Base-by-base conservation (phyloP, 2,797 vertebrate species). In the Chelidonichthys spinosus region DNA sequence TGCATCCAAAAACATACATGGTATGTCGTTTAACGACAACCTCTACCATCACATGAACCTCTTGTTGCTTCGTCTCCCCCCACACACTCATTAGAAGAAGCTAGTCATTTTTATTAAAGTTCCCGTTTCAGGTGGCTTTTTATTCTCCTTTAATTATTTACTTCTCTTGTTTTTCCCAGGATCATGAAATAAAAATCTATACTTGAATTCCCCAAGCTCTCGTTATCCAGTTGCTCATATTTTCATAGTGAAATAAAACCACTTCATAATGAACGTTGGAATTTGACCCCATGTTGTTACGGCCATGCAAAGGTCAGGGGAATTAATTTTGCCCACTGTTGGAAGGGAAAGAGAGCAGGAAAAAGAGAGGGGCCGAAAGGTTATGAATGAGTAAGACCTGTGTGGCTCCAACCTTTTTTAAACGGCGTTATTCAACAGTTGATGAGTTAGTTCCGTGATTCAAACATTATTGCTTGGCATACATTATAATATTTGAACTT, bases 171-270 rank as follows among this genome's bases (percentile, higher is more conserved):
- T 43, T 33, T 70, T 60, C 46, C 39, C 25, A 73, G 65, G 69
- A 78, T 86, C 81, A 85, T 82, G 83, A 89, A 92, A 92, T 87
- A 89, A 88, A 90, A 91, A 93, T 86, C 85, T 83, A 89, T 88
- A 88, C 76, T 72, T 36, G 56, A 81, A 91, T 87, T 93, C 92
- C 88, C 91, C 7, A 35, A 91, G 90, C 90, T 83, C 89, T 94
- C 85, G 71, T 93, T 94, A 93, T 91, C 78, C 82, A 44, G 66
- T 87, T 78, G 79, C 71, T 82, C 76, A 83, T 88, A 87, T 90
- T 92, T 61, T 92, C 87, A 91, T 65, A 79, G 84, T 77, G 71
- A 87, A 89, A 92, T 90, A 85, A 92, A 93, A 90, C 52, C 4
- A 68, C 76, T 39, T 80, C 37, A 63, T 92, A 91, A 91, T 90